Evolutionary conservation across 2,113 vertebrate genomes (phyloP), one percentile per base, ranked within the genome.

Genomic region (Dicrurus megarhynchus): DNA sequence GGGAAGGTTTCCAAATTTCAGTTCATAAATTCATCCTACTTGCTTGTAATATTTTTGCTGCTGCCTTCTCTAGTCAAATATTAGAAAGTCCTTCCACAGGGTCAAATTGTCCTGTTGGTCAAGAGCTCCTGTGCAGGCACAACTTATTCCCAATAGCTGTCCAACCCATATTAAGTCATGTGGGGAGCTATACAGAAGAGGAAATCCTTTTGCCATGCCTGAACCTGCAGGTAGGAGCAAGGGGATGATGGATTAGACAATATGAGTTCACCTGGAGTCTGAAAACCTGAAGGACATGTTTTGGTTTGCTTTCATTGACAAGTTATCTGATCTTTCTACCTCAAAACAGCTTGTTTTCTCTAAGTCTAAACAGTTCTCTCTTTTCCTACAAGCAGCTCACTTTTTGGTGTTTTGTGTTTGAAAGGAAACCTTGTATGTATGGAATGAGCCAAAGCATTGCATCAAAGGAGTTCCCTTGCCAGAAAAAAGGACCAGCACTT

Each of bases 361-460:
- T 37, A 73, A 20, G 5, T 67, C 16, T 59, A 27, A 56, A 11
- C 41, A 74, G 17, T 53, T 77, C 11, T 75, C 5, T 63, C 12
- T 87, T 64, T 76, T 77, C 33, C 35, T 60, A 37, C 27, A 74
- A 52, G 21, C 19, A 52, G 3, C 10, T 93, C 28, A 87, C 23
- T 46, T 53, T 81, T 75, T 80, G 53, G 1, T 96, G 17, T 84
- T 73, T 60, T 94, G 14, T 96, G 27, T 83, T 95, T 93, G 27
- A 42, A 96, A 99, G 99, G 99, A 99, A 97, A 98, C 98, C 11
- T 97, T 99, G 32, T 99, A 99, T 89, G 98, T 99, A 42, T 99
- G 99, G 99, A 99, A 98, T 61, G 99, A 99, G 73, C 99, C 99
- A 13, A 99, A 98, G 87, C 97, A 99, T 63, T 99, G 99, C 91